Evolutionary conservation across 2,888 invertebrate genomes (phyloP), one percentile per base, ranked within the genome.

Genomic region (Apamea epomidion): DNA sequence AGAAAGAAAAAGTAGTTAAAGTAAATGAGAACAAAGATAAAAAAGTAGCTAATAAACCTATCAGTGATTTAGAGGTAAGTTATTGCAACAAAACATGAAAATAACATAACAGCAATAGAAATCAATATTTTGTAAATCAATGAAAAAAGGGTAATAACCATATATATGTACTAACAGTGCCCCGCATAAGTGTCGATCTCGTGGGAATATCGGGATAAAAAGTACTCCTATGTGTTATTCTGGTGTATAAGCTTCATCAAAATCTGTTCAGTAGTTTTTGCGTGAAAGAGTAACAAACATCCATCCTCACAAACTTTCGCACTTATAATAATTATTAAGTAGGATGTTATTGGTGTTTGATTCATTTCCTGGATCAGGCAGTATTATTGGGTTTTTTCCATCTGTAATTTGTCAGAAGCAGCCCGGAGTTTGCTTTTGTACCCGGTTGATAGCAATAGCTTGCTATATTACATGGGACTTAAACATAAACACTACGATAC

Each of bases 1-100:
- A 82, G 58, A 79, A 83, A 45, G 72, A 77, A 69, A 76, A 85
- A 25, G 25, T 64, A 4, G 58, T 37, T 5, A 72, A 60, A 58
- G 48, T 42, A n/a, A 80, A 75, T 64, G 82, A 92, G 82, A 91
- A 93, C 73, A 97, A 97, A 92, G 92, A 93, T 78, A 93, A 95
- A 72, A 98, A 98, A 94, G 93, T 98, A 72, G 98, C 98, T 0
- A 97, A 98, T 93, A 97, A 98, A 93, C 97, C 98, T 88, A 98
- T 99, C 72, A 98, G 98, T 92, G 99, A 99, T 95, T 94, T 98
- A 89, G 98, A 98, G 95, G 98, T 98, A 95, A 89, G 81, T 67
- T 65, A 18, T 29, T 64, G 42, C 8, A n/a, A 51, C 7, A 29
- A 8, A 37, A 48, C 0, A 73, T 45, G 4, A 32, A 60, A 58